A percentile compares a stretch with the other conserved stretches of the same genome.
phyloP scores from a whole-genome alignment of 2,888 invertebrate genomes.

The Sphinx pinastri region DNA sequence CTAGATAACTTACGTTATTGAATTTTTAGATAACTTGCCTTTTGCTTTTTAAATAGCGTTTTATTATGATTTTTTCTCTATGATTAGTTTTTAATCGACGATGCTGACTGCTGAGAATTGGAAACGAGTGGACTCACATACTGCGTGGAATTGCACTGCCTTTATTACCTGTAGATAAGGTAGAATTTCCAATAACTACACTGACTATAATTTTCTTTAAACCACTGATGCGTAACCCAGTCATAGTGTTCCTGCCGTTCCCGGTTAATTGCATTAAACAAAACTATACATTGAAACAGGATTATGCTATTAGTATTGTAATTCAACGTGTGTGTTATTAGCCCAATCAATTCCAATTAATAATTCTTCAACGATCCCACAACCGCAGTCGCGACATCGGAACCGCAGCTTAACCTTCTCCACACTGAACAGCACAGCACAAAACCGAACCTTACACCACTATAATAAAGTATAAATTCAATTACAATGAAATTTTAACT shows the following conservation, averaged over 20 bases:
- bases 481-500: slow-evolving; percentile 32
- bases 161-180: too few relatives aligned
- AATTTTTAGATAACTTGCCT: too few relatives aligned
- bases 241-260: too few relatives aligned
- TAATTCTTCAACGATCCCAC: slow-evolving; percentile 36
- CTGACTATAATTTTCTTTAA: too few relatives aligned
- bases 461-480: slow-evolving; percentile 42
- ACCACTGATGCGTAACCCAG: too few relatives aligned
- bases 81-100: too few relatives aligned
- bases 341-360: slow-evolving; percentile 25
- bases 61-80: too few relatives aligned
- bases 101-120: too few relatives aligned
- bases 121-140: too few relatives aligned
- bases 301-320: not conserved
- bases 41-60: too few relatives aligned
- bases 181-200: too few relatives aligned
- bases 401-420: slow-evolving; percentile 49
- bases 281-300: not conserved
- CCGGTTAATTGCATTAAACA: not conserved
- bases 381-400: slow-evolving; percentile 33
- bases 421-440: slow-evolving; percentile 36
- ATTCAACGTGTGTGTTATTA: not conserved
- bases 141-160: too few relatives aligned
- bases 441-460: slow-evolving; percentile 34
- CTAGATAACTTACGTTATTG: not conserved